A percentile compares a stretch with the other conserved stretches of the same genome.
These are phyloP conservation scores for Parnassius mnemosyne DNA, from an alignment of 2,888 invertebrate genomes.

Conservation along the genomic window DNA sequence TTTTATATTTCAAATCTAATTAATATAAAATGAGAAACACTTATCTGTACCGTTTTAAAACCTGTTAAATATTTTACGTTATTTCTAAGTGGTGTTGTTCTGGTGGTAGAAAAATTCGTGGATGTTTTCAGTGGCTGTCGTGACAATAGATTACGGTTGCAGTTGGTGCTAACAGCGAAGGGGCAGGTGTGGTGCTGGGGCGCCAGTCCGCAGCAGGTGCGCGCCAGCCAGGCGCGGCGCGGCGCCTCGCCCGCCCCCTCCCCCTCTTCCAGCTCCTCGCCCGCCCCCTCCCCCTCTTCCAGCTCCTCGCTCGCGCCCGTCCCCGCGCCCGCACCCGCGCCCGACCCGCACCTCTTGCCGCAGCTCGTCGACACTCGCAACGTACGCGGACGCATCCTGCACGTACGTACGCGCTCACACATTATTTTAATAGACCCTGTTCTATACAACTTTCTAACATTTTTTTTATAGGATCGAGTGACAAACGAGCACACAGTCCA, in stretches of 20 bases:
- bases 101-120: no score
- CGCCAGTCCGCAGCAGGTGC: conserved; percentile 82
- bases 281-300: conserved; percentile 30
- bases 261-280: conserved; percentile 33
- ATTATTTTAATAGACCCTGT: no score
- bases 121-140: no score
- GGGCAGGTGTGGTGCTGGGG: conserved; percentile 81
- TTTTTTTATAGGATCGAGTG: no score
- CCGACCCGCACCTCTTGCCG: conserved; percentile 79
- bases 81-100: no score
- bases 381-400: conserved; percentile 82
- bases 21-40: no score
- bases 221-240: conserved; percentile 77
- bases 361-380: conserved; percentile 81
- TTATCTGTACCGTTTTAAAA: no score
- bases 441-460: no score
- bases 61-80: no score
- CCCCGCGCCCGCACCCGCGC: conserved; percentile 35
- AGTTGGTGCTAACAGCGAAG: conserved; percentile 77
- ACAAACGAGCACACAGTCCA: no score
- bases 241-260: conserved; percentile 40
- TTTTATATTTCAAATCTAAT: no score
- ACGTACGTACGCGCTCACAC: conserved; percentile 62
- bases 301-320: no score
- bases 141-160: conserved; percentile 4